These are phyloP conservation scores for Tichodroma muraria DNA, from an alignment of 2,113 vertebrate genomes.

Conservation along the genomic window DNA sequence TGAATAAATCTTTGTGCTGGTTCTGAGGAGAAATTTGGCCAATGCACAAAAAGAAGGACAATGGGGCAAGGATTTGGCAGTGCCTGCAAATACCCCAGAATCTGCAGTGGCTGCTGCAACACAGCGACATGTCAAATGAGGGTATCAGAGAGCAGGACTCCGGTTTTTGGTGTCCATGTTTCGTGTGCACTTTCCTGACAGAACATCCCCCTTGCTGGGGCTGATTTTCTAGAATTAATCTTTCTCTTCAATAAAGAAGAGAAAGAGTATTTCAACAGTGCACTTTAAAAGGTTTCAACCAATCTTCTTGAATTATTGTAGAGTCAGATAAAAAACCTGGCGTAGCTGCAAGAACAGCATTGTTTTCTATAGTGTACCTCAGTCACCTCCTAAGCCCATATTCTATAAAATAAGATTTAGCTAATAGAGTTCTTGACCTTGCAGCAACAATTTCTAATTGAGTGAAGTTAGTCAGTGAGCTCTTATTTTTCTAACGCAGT, in stretches of 20 bases:
- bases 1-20: not conserved
- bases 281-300: not conserved
- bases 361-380: not conserved
- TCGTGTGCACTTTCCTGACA: not conserved
- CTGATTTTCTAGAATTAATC: not conserved
- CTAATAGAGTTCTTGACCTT: not conserved
- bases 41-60: not conserved
- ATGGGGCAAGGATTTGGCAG: not conserved
- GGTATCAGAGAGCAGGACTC: not conserved
- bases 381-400: not conserved
- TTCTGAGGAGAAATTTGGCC: conserved; percentile 12
- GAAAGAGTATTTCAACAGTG: not conserved
- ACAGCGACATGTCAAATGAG: not conserved
- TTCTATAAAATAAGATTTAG: not conserved
- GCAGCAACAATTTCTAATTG: not conserved
- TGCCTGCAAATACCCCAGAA: not conserved
- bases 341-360: not conserved
- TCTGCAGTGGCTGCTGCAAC: not conserved
- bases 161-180: not conserved
- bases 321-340: not conserved
- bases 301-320: not conserved
- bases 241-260: not conserved
- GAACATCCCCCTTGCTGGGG: not conserved
- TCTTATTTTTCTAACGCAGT: not conserved
- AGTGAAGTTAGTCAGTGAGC: not conserved